Evolutionary conservation across 2,113 vertebrate genomes (phyloP), one percentile per base, ranked within the genome.

Genomic region (Gracilinanus agilis): DNA sequence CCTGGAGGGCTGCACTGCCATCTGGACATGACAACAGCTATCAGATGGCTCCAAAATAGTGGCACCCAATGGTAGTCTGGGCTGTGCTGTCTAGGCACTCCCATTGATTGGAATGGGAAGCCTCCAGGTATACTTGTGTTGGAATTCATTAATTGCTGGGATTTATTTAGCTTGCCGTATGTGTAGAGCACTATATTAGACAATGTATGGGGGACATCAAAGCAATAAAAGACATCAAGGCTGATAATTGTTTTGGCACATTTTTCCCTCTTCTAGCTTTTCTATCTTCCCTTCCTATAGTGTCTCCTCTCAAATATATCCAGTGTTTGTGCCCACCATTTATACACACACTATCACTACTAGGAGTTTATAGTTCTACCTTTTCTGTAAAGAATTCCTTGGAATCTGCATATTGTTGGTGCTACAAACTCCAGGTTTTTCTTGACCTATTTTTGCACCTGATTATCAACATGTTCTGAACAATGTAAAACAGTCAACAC

Each of bases 161-260:
- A 95, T 54, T 90, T 96, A 92, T 92, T 53, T 94, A 96, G 29
- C 8, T 94, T 25, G 90, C 8, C 89, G 1, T 56, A 29, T 67
- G 93, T 55, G 34, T 44, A 89, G 40, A 95, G n/a, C 53, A 92
- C 24, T 90, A 27, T 25, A 34, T 90, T 92, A 91, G 29, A 44
- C 53, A 83, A 94, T 91, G 1, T 55, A 95, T 53, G 1, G 19
- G 19, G 24, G 90, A 83, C 13, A 83, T 40, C n/a, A 83, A 83
- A 83, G n/a, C 6, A 40, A 40, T 83, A 40, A 9, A 83, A 40
- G n/a, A 40, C 19, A 83, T 83, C n/a, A 40, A 23, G 67, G 16
- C 7, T 40, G 8, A 83, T 83, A 40, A 83, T 83, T 83, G 67
- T 8, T 49, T 83, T 40, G 67, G n/a, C n/a, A 83, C 40, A 83